Conservation (phyloP, 1,140 invertebrate species). For the Druon quercuslanigerum region DNA sequence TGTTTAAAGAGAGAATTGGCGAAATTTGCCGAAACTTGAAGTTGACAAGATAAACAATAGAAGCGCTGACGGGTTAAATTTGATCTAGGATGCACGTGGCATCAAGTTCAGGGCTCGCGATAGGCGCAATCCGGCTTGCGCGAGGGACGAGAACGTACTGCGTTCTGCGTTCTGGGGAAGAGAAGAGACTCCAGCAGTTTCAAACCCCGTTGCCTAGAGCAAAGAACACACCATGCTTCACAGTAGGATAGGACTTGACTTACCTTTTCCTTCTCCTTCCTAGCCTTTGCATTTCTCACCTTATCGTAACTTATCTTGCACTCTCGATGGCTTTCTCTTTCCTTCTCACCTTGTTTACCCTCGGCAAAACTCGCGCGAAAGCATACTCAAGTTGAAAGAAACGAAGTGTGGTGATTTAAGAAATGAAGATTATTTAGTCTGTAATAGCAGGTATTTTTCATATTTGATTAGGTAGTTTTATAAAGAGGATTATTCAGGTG, state of each 20-base stretch:
- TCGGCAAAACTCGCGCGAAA: too few species aligned
- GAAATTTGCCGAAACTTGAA: too few species aligned
- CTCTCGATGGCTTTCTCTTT: constrained; percentile 26
- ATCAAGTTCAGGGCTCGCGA: constrained; percentile 48
- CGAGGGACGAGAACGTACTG: constrained; percentile 71
- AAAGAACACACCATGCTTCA: constrained; percentile 52
- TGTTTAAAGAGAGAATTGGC: too few species aligned
- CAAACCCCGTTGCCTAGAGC: constrained; percentile 59
- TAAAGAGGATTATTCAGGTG: too few species aligned
- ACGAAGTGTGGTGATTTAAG: too few species aligned
- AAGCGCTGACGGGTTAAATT: too few species aligned
- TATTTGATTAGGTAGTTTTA: too few species aligned
- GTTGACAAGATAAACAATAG: too few species aligned
- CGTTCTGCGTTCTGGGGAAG: constrained; percentile 53
- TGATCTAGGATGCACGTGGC: constrained; percentile 61
- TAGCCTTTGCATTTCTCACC: constrained; percentile 49
- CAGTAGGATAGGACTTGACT: constrained; percentile 50
- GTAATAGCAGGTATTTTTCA: too few species aligned
- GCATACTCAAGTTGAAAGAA: not conserved
- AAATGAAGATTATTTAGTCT: too few species aligned
- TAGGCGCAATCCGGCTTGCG: constrained; percentile 69
- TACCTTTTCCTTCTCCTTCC: constrained; percentile 46
- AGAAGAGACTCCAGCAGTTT: constrained; percentile 62
- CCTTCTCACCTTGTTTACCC: not conserved
- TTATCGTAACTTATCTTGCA: constrained; percentile 54